Percentiles rank a stretch among this genome's conserved stretches.
These are phyloP conservation scores for Clusia tigrina DNA, from an alignment of 2,888 invertebrate genomes.

Conservation along the genomic window DNA sequence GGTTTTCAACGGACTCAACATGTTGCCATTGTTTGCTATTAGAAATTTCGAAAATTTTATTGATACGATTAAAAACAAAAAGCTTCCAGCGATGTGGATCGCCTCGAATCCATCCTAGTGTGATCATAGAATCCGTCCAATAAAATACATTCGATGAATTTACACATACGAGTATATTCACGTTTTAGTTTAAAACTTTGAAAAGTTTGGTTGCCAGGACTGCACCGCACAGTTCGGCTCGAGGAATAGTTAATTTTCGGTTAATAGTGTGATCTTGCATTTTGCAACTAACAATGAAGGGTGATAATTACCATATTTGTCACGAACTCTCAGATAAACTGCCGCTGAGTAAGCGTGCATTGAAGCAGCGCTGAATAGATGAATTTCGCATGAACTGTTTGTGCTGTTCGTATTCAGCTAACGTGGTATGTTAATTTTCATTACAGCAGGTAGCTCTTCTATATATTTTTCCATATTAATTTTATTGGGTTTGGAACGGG, in stretches of 20 bases:
- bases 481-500: not conserved
- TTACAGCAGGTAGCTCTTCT: not conserved
- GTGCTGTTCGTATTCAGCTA: not conserved
- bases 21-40: too few species aligned
- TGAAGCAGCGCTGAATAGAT: constrained; percentile 12
- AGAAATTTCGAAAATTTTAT: too few species aligned
- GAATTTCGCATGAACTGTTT: not conserved
- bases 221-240: not conserved
- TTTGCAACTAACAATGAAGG: not conserved
- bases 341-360: constrained; percentile 15
- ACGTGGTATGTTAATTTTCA: not conserved
- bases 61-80: too few species aligned
- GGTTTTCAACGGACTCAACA: too few species aligned
- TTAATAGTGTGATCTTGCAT: not conserved
- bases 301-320: not conserved
- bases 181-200: not conserved
- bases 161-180: not conserved
- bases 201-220: not conserved
- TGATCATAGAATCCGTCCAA: constrained; percentile 4
- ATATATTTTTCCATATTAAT: not conserved
- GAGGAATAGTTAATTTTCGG: not conserved
- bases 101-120: not conserved
- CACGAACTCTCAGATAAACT: constrained; percentile 8
- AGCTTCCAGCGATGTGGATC: constrained; percentile 16
- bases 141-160: not conserved